Conservation (phyloP, 2,888 invertebrate genomes). For the Plagodis dolabraria region DNA sequence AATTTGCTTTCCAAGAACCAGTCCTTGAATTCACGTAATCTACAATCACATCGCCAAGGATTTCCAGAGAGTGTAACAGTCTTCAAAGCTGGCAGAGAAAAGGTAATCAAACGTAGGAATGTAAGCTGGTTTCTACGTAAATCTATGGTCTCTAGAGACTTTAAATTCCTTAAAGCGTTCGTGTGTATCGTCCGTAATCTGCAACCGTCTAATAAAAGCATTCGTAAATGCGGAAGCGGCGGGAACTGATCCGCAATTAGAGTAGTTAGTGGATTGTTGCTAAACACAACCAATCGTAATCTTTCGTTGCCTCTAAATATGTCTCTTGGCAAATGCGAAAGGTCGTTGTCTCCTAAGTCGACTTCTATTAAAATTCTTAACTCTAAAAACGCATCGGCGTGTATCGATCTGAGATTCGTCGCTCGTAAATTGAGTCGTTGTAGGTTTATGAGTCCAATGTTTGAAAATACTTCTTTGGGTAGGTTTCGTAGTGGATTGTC, state of each 20-base stretch:
- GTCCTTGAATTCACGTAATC: conserved; percentile 91
- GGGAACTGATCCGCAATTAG: conserved; percentile 93
- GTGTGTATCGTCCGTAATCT: conserved; percentile 90
- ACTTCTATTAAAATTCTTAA: conserved; percentile 94
- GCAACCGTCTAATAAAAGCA: conserved; percentile 92
- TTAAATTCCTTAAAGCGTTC: conserved; percentile 90
- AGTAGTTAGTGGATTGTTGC: conserved; percentile 91
- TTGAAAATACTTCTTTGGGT: conserved; percentile 91
- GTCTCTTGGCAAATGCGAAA: conserved; percentile 89
- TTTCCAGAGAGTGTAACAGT: conserved; percentile 93
- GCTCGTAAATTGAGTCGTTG: conserved; percentile 92
- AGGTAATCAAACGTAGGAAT: conserved; percentile 83
- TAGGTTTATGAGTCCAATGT: conserved; percentile 91
- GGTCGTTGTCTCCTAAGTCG: conserved; percentile 93
- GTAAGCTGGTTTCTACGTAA: conserved; percentile 92
- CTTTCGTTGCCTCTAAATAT: conserved; percentile 95
- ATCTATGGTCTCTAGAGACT: conserved; percentile 90
- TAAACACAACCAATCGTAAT: conserved; percentile 90
- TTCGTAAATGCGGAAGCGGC: conserved; percentile 90
- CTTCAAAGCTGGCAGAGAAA: conserved; percentile 91
- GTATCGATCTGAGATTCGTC: conserved; percentile 90
- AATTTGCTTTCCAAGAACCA: conserved; percentile 93
- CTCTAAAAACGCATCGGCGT: conserved; percentile 94
- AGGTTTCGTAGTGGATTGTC: conserved; percentile 91
- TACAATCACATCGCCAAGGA: conserved; percentile 96